Conservation (phyloP, 2,113 vertebrate genomes). For the Triplophysa tibetana region DNA sequence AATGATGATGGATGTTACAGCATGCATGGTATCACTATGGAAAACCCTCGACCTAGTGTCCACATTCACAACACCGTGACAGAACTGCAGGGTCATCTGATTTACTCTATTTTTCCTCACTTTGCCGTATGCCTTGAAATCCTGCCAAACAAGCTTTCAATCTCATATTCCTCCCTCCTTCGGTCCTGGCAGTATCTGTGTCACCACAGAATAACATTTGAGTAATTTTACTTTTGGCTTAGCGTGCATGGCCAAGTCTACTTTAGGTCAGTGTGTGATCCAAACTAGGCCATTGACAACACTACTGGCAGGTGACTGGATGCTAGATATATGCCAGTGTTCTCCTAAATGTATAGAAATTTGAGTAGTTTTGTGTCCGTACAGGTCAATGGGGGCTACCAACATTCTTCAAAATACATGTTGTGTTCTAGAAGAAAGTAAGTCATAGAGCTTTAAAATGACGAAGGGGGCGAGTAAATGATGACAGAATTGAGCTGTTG, state of each 20-base stretch:
- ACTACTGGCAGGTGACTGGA: neutral
- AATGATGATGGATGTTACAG: neutral
- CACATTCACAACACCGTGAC: neutral
- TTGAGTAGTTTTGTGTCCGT: too few relatives aligned
- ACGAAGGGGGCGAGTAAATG: too few relatives aligned
- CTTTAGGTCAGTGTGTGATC: too few relatives aligned
- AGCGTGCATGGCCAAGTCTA: conserved; percentile 10
- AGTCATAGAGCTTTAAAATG: too few relatives aligned
- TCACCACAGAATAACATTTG: conserved; percentile 1
- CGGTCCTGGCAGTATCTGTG: conserved; percentile 10
- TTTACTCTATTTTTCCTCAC: neutral
- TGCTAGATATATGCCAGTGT: too few relatives aligned
- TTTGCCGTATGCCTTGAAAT: conserved; percentile 16
- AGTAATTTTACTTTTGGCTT: conserved; percentile 25
- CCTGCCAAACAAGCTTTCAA: conserved; percentile 13
- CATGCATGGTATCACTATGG: neutral
- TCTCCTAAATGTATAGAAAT: too few relatives aligned
- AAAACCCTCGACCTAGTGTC: neutral
- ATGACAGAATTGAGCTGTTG: too few relatives aligned
- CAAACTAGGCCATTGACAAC: neutral
- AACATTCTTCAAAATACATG: too few relatives aligned
- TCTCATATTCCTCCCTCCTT: conserved; percentile 15
- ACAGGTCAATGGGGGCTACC: too few relatives aligned
- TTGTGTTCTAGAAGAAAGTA: too few relatives aligned
- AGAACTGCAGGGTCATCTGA: neutral